Base-by-base conservation (phyloP, 1,140 invertebrate genomes). In the Mylabris phalerata region DNA sequence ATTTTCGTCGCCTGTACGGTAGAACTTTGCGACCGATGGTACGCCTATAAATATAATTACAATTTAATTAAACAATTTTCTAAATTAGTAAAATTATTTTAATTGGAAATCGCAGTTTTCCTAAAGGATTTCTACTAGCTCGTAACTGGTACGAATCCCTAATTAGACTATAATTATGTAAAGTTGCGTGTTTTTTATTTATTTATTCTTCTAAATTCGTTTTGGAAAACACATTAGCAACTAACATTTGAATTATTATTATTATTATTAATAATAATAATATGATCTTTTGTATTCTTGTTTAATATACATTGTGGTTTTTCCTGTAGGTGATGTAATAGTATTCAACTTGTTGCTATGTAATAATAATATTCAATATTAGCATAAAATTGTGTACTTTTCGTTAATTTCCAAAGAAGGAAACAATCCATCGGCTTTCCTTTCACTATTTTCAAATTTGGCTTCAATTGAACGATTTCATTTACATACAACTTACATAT, bases 1-100 rank as follows among this genome's bases (percentile, higher is more conserved):
- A 92, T 90, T 71, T 84, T 83, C 2, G 90, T 86, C 50, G 92
- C 87, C 73, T 92, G 88, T 10, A 92, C 86, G 42, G 87, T 83
- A 9, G 85, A 82, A 47, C 85, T 84, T 65, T 81, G 79, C 43
- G 83, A 82, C 74, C 86, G 81, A 64, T 79, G 78, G 75, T 93
- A 93, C 13, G 89, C 89, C 89, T 92, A 77, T 0, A 76, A 78
- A 66, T 0, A 19, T 19, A 19, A 19, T 19, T 19, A 5, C 32
- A 32, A n/a, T 46, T 46, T 13, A 13, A 46, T 24, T 46, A 46
- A 46, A 10, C 11, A 19, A 19, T 19, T 19, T 19, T 19, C 19
- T 19, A 19, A 19, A 19, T 19, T 19, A 19, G 19, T 19, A 19
- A 19, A 19, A 19, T 19, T 19, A 19, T 19, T 19, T 19, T 2